These are phyloP conservation scores for Oryzias dopingdopingensis DNA, from an alignment of 2,797 vertebrate genomes.

Conservation along the genomic window DNA sequence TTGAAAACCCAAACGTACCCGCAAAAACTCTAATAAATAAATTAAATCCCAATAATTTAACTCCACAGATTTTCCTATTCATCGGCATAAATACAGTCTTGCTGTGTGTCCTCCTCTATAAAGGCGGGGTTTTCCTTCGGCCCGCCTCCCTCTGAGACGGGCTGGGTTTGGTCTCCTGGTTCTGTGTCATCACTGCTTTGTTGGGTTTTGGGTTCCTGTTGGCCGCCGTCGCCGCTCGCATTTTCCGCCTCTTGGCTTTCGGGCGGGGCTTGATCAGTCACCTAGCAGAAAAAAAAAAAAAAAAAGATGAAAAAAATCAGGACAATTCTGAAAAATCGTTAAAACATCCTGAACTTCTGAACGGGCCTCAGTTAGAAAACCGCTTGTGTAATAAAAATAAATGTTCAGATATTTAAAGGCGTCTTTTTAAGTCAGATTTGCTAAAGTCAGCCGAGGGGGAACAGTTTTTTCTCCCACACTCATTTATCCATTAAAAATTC, in stretches of 20 bases:
- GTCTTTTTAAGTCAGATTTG: no score
- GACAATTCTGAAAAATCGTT: no score
- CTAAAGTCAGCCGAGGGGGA: no score
- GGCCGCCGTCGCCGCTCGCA: neutral
- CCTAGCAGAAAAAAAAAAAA: constrained; percentile 41
- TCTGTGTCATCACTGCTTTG: constrained; percentile 1
- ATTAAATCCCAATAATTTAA: constrained; percentile 5
- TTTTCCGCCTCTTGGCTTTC: neutral
- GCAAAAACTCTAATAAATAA: neutral
- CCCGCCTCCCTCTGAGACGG: neutral
- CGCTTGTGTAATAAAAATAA: no score
- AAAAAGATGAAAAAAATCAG: no score
- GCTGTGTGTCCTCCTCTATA: neutral
- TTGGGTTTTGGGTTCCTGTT: neutral
- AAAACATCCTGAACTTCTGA: no score
- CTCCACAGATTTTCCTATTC: neutral
- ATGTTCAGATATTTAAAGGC: no score
- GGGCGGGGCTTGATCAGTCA: constrained; percentile 16
- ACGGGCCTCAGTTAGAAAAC: no score
- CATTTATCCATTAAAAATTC: no score
- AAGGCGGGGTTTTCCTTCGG: neutral
- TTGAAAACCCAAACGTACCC: no score
- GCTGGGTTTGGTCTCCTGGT: constrained; percentile 27
- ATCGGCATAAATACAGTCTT: neutral
- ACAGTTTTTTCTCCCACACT: no score